These are phyloP conservation scores for Callipepla californica DNA, from an alignment of 2,113 vertebrate species.

Conservation along the genomic window DNA sequence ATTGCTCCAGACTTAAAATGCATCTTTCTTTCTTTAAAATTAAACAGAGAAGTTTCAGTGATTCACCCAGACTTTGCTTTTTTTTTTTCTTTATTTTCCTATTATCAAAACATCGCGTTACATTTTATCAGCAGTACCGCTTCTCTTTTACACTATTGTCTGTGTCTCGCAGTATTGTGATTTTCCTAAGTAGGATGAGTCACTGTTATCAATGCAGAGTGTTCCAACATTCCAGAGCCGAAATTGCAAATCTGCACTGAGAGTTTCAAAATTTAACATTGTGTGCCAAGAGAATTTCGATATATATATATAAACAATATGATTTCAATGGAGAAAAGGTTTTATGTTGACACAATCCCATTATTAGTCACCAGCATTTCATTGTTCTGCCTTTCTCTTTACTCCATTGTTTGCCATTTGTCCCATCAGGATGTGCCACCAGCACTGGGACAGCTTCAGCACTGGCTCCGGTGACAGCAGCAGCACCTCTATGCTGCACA, in stretches of 20 bases:
- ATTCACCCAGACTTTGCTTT: too few species aligned
- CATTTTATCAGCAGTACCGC: fast-evolving
- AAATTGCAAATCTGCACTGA: neutral
- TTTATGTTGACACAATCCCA: neutral
- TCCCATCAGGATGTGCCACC: neutral
- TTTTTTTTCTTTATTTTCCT: neutral
- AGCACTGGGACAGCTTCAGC: neutral
- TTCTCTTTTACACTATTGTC: neutral
- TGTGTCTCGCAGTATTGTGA: fast-evolving
- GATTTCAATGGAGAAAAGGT: neutral
- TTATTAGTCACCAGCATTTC: too few species aligned
- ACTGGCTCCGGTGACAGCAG: neutral
- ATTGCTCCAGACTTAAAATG: neutral
- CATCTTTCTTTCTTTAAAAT: neutral
- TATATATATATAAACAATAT: neutral
- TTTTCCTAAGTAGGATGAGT: neutral
- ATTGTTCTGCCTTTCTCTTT: neutral
- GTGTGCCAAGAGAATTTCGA: neutral
- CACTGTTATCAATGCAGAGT: neutral
- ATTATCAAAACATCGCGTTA: neutral
- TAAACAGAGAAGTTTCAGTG: neutral
- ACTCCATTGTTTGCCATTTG: neutral
- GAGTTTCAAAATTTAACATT: neutral
- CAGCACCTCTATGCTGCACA: neutral
- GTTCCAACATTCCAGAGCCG: neutral